A percentile compares a stretch with the other conserved stretches of the same genome.
These are phyloP conservation scores for Porites evermanni DNA, from an alignment of 92 coral and sea anemone species.

Conservation along the genomic window DNA sequence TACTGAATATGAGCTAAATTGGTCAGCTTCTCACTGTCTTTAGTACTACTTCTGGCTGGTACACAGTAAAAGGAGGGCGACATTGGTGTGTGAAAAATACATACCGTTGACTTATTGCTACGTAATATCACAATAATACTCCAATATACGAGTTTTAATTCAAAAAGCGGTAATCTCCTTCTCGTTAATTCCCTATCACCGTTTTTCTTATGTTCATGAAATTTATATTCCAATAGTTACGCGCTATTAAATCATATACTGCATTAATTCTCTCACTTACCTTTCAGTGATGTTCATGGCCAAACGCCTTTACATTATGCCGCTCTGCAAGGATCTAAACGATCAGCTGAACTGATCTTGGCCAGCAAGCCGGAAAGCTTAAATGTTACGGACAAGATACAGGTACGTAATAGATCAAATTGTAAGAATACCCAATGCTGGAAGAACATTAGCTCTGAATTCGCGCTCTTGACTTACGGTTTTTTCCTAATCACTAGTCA, in stretches of 20 bases:
- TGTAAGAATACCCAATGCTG: neutral
- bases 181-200: neutral
- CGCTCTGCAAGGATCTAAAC: conserved; percentile 78
- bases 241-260: neutral
- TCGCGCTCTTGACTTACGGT: too few species aligned
- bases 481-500: too few species aligned
- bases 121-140: neutral
- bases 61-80: too few species aligned
- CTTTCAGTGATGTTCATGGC: conserved; percentile 76
- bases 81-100: too few species aligned
- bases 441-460: too few species aligned
- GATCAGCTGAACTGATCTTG: conserved; percentile 79
- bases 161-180: neutral
- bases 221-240: neutral
- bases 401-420: conserved; percentile 37
- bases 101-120: too few species aligned
- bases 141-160: too few species aligned
- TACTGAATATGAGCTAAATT: too few species aligned
- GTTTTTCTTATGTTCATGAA: neutral
- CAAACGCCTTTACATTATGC: conserved; percentile 93
- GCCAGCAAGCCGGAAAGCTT: conserved; percentile 81
- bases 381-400: conserved; percentile 79
- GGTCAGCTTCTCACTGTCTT: too few species aligned
- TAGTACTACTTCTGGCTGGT: too few species aligned
- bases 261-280: neutral